phyloP scores from a whole-genome alignment of 2,797 vertebrate genomes.

The Pseudocheirus occidentalis region DNA sequence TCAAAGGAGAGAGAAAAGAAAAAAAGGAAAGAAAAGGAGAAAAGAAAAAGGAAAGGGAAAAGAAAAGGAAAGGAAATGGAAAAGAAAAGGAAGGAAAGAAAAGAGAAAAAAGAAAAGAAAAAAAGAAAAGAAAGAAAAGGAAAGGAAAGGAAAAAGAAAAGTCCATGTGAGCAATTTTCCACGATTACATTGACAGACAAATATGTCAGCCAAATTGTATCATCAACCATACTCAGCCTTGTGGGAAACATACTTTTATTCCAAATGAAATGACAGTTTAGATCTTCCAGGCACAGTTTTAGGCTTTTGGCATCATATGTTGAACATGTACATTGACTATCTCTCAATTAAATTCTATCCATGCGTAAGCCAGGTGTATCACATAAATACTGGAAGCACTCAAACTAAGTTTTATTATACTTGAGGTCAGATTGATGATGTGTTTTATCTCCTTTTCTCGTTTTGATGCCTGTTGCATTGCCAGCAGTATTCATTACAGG shows the following conservation, averaged over 20 bases:
- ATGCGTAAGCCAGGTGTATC: background rate
- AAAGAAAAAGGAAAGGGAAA: background rate
- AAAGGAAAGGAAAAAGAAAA: background rate
- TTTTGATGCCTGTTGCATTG: conserved; percentile 7
- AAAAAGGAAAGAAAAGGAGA: background rate
- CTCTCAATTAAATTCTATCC: conserved; percentile 12
- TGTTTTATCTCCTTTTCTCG: background rate
- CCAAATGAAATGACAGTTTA: background rate
- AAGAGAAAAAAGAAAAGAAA: no score
- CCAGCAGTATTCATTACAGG: background rate
- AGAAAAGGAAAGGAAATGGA: no score
- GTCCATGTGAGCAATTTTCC: background rate
- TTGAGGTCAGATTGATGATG: background rate
- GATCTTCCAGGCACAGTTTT: conserved; percentile 1
- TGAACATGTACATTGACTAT: background rate
- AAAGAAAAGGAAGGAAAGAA: background rate
- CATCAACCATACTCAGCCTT: background rate
- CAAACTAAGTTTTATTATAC: background rate
- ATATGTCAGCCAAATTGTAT: background rate
- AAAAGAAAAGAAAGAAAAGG: no score
- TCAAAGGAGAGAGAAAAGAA: background rate
- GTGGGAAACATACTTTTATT: background rate
- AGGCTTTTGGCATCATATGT: background rate
- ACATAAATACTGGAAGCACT: conserved; percentile 17
- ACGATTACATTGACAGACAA: background rate